A percentile compares a stretch with the other conserved stretches of the same genome.
phyloP scores from a whole-genome alignment of 1,140 invertebrate species.

The Atta texana region DNA sequence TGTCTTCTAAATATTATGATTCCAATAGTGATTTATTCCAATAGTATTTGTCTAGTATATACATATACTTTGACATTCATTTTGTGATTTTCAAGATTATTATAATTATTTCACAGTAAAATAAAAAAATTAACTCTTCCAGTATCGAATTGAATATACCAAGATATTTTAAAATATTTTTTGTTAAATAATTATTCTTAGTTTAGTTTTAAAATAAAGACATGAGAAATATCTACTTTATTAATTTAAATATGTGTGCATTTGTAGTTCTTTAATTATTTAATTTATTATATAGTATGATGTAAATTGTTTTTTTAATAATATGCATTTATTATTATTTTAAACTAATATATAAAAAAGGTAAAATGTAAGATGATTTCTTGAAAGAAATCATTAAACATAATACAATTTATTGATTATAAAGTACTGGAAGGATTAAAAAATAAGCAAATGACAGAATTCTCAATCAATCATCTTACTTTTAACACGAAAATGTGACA shows the following conservation, averaged over 20 bases:
- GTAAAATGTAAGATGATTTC: background rate
- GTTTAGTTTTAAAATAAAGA: conserved; percentile 19
- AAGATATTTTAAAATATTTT: conserved; percentile 10
- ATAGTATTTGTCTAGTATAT: background rate
- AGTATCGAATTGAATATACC: background rate
- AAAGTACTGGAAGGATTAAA: conserved; percentile 39
- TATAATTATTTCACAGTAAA: conserved; percentile 4
- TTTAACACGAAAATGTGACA: conserved; percentile 12
- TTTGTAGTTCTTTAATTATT: background rate
- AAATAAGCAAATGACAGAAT: conserved; percentile 2
- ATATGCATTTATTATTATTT: background rate
- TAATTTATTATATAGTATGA: background rate
- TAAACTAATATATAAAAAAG: conserved; percentile 8
- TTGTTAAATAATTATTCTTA: background rate
- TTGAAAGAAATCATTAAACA: background rate
- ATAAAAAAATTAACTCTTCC: conserved; percentile 47
- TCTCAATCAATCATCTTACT: background rate
- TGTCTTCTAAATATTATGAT: background rate
- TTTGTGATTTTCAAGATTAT: conserved; percentile 6
- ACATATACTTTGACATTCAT: conserved; percentile 22
- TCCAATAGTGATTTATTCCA: background rate
- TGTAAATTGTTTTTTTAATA: conserved; percentile 8
- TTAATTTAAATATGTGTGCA: conserved; percentile 18
- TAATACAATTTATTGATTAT: background rate
- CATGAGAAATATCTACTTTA: background rate